phyloP scores from a whole-genome alignment of 2,113 vertebrate species.

The Thamnaconus septentrionalis region DNA sequence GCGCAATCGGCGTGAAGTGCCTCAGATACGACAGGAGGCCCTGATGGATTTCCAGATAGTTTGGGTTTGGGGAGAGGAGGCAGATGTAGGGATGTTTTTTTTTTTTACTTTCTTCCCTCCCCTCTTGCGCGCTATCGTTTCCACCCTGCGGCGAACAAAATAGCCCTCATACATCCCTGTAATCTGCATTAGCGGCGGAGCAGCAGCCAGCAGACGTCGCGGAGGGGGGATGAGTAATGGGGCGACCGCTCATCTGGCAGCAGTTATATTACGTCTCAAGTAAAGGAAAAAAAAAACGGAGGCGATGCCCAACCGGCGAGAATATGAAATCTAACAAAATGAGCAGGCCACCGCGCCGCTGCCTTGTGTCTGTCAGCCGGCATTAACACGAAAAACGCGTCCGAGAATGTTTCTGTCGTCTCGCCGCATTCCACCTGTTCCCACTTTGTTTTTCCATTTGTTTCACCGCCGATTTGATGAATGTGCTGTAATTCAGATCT shows the following conservation, averaged over 20 bases:
- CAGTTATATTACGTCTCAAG: constrained; percentile 67
- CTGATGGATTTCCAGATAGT: constrained; percentile 67
- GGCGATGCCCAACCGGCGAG: constrained; percentile 57
- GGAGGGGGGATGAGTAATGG: constrained; percentile 72
- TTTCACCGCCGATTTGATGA: too few relatives aligned
- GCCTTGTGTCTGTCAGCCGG: constrained; percentile 18
- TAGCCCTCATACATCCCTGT: constrained; percentile 77
- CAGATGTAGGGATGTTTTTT: constrained; percentile 62
- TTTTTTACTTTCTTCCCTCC: too few relatives aligned
- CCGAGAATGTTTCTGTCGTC: too few relatives aligned
- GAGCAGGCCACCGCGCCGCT: constrained; percentile 30
- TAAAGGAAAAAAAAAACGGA: constrained; percentile 14
- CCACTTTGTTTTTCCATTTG: too few relatives aligned
- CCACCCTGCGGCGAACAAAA: constrained; percentile 75
- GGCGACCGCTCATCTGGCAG: constrained; percentile 68
- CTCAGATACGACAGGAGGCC: constrained; percentile 65
- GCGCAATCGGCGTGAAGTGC: constrained; percentile 47
- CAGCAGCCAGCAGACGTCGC: constrained; percentile 69
- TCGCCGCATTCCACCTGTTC: too few relatives aligned
- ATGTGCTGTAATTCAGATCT: too few relatives aligned
- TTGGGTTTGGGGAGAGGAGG: constrained; percentile 35
- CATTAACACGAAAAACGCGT: constrained; percentile 13
- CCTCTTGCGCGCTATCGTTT: constrained; percentile 63
- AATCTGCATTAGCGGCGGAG: constrained; percentile 73
- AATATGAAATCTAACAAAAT: constrained; percentile 65